phyloP scores from a whole-genome alignment of 2,113 vertebrate species.

The Aspidoscelis tigris region DNA sequence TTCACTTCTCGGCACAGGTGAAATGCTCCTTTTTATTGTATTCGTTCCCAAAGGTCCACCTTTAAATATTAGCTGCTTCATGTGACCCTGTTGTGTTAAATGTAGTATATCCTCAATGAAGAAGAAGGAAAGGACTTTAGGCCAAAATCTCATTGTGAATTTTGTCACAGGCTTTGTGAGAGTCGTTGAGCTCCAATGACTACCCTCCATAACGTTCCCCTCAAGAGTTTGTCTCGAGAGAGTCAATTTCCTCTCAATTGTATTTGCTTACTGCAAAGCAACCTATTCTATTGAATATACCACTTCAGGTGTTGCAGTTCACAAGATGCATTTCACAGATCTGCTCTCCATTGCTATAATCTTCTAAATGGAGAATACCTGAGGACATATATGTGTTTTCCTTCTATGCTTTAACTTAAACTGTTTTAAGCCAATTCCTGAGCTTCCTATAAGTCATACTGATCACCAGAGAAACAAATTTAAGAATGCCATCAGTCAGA shows the following conservation, averaged over 20 bases:
- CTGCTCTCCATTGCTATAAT: neutral
- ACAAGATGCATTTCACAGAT: neutral
- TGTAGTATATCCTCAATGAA: neutral
- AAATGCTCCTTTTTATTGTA: neutral
- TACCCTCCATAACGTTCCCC: neutral
- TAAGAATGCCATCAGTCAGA: neutral
- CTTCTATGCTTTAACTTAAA: slow-evolving; percentile 2
- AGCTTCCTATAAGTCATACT: neutral
- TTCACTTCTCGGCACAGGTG: neutral
- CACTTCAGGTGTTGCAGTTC: neutral
- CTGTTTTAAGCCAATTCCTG: neutral
- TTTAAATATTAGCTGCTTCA: neutral
- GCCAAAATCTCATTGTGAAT: neutral
- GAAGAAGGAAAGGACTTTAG: neutral
- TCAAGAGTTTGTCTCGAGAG: neutral
- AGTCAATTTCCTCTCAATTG: neutral
- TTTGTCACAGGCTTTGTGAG: neutral
- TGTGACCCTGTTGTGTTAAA: neutral
- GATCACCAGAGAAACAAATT: neutral
- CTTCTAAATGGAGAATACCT: neutral
- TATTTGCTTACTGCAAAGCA: neutral
- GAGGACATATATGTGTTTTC: neutral
- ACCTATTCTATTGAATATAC: neutral
- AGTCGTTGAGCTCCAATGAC: neutral
- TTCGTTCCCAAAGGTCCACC: neutral